Evolutionary conservation across 2,797 vertebrate genomes (phyloP), one percentile per base, ranked within the genome.

Genomic region (Anabacerthia variegaticeps): DNA sequence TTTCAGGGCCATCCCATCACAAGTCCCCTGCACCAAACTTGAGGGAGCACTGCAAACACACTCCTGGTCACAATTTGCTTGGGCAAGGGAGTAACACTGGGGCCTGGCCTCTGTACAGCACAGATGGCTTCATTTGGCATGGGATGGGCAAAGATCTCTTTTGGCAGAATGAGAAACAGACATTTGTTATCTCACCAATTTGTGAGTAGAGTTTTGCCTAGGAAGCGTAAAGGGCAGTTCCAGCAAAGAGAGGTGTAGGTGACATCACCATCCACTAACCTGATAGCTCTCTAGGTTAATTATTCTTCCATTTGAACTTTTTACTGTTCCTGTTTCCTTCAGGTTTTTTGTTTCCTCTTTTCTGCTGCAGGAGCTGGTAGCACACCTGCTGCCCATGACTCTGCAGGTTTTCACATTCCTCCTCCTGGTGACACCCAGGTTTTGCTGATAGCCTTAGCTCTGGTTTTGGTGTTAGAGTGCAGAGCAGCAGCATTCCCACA

Each of bases 31-130:
- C 13, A 12, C 28, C 11, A 66, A 59, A 41, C 9, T 21, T 36
- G 9, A 27, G 18, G 24, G 63, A 77, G 23, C 18, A 11, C 59
- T 36, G 30, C 46, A 78, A 58, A 24, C 26, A 28, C 10, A 20
- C 7, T 36, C 39, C 37, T 41, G 7, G 51, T 37, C 10, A 13
- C 3, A 8, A 10, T 59, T 46, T 4, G 0, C 13, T 2, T 0
- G 8, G 24, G 7, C 32, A 62, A 69, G 86, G 19, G 23, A 61
- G 36, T 13, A 20, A 13, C 36, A 32, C 4, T 61, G 44, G 34
- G 32, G 23, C 12, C 54, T 77, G 49, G 32, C 23, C 30, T 52
- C 43, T 14, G 4, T 32, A 21, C 5, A 69, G 28, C 23, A 23
- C 23, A 51, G 27, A 14, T 24, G 30, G 21, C 14, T 80, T 74